Evolutionary conservation across 1,140 invertebrate species (phyloP), one percentile per base, ranked within the genome.

Genomic region (Eumaeus atala): DNA sequence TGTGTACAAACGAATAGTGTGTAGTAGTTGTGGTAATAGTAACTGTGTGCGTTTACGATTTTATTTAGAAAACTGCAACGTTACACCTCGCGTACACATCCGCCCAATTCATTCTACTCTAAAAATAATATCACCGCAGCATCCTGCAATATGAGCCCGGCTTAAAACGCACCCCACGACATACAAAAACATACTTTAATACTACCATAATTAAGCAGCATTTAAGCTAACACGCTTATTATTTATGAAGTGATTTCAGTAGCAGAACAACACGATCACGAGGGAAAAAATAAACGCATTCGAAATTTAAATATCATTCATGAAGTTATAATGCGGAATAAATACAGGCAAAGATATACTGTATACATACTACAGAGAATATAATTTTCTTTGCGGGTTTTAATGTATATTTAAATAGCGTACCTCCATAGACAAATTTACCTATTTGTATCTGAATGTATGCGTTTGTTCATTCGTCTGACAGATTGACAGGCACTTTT

Each of bases 301-400:
- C 63, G 64, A 67, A 72, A 73, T 75, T 75, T 71, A 73, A 75
- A 75, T 75, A 75, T 75, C 70, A 73, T 64, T 70, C 57, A 58
- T 65, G 69, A 76, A 70, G 66, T 73, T 71, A 62, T 72, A 65
- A 74, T 71, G 17, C 57, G 34, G 44, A 28, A 49, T 11, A 0
- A n/a, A 9, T 16, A 10, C 42, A 17, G 17, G 17, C 33, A 35
- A 66, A 66, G 56, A 64, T 48, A 21, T 61, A 64, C 61, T 63
- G 48, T 58, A 66, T 34, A 14, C 0, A 4, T 12, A 42, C 9
- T 12, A 1, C 4, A 37, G 62, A 66, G 54, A 53, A 63, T 61
- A n/a, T 28, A 51, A 48, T 50, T 54, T 66, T 7, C 40, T 51
- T 51, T 51, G 48, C 8, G 51, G n/a, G 34, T n/a, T 36, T 42